These are phyloP conservation scores for Danaus melanippus DNA, from an alignment of 1,140 invertebrate species.

Conservation along the genomic window DNA sequence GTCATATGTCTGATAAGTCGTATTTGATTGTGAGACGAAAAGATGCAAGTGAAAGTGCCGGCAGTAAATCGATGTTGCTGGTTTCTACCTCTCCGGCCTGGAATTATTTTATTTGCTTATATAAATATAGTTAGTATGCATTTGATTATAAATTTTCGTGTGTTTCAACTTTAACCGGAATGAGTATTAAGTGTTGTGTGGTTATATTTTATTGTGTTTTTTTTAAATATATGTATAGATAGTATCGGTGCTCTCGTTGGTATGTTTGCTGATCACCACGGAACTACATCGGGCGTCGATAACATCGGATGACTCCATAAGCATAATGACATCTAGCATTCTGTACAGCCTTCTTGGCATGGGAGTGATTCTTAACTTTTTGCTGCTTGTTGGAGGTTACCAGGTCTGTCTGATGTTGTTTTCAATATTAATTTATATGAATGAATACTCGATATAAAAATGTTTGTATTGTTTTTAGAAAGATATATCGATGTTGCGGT, in stretches of 20 bases:
- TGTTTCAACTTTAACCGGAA: too few relatives aligned
- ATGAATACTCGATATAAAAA: too few relatives aligned
- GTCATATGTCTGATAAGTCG: conserved; percentile 9
- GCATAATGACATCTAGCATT: conserved; percentile 43
- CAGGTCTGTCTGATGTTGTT: conserved; percentile 31
- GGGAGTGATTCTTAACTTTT: conserved; percentile 51
- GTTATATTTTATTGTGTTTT: too few relatives aligned
- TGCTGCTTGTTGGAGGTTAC: conserved; percentile 48
- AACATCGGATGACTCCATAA: conserved; percentile 33
- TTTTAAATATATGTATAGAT: conserved; percentile 25
- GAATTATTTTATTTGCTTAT: conserved; percentile 56
- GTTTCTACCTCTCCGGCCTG: conserved; percentile 50
- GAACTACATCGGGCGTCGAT: conserved; percentile 34
- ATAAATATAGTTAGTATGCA: conserved; percentile 52
- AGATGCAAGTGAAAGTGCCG: conserved; percentile 49
- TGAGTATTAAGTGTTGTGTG: too few relatives aligned
- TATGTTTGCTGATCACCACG: conserved; percentile 42
- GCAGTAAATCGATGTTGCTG: conserved; percentile 55
- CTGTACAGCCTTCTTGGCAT: conserved; percentile 57
- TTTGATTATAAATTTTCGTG: neutral
- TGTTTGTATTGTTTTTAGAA: conserved; percentile 38
- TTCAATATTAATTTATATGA: too few relatives aligned
- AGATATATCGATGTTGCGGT: conserved; percentile 47
- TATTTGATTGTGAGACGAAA: conserved; percentile 15
- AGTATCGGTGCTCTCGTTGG: conserved; percentile 38